These are phyloP conservation scores for Calosoma granatense DNA, from an alignment of 1,140 invertebrate species.

Conservation along the genomic window DNA sequence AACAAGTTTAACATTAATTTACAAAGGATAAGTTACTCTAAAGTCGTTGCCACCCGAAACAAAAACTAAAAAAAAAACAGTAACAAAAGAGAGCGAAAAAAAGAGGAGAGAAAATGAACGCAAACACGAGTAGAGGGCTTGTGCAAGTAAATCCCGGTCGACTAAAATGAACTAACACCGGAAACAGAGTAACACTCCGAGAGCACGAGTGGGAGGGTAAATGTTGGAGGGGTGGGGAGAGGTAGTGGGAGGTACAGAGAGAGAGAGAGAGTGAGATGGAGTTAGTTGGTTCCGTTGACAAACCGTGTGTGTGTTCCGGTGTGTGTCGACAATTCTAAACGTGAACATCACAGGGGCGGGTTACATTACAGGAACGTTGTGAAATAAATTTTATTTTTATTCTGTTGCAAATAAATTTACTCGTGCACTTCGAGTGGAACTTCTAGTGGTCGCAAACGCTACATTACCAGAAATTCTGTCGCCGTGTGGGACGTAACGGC, in stretches of 20 bases:
- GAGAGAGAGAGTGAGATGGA: neutral
- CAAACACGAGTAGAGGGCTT: neutral
- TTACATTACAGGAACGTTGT: neutral
- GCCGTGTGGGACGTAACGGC: neutral
- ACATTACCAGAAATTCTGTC: too few relatives aligned
- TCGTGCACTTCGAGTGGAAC: neutral
- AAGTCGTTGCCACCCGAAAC: neutral
- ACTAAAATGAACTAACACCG: conserved; percentile 2
- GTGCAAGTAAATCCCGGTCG: too few relatives aligned
- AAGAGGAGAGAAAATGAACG: neutral
- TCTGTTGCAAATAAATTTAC: neutral
- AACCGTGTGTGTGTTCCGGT: neutral
- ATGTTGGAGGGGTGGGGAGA: neutral
- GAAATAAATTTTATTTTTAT: neutral
- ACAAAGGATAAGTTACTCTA: neutral
- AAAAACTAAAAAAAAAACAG: neutral
- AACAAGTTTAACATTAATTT: neutral
- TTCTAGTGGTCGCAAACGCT: neutral
- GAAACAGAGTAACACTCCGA: neutral
- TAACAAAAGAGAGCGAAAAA: neutral
- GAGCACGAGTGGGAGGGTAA: neutral
- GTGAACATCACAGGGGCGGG: conserved; percentile 3
- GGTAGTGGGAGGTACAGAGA: neutral
- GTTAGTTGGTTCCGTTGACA: neutral
- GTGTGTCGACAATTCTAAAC: neutral